Evolutionary conservation across 2,888 invertebrate genomes (phyloP).

Genomic region (Andrena bicolor): DNA sequence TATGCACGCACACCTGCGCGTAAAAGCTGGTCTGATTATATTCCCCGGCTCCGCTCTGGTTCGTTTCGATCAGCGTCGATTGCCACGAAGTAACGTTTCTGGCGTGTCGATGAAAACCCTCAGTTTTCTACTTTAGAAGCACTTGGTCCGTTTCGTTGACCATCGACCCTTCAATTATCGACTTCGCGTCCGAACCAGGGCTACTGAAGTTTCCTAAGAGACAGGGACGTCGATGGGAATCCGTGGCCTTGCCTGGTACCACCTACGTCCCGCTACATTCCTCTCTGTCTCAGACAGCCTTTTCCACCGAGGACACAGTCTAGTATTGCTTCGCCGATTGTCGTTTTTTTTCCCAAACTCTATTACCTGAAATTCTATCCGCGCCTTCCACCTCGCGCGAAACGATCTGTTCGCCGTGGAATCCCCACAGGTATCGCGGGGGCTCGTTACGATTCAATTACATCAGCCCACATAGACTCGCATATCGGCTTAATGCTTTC

Average conservation of each 20-base stretch:
- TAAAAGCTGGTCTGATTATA: not conserved
- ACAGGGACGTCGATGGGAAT: not conserved
- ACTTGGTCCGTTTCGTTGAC: conserved; percentile 9
- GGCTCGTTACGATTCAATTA: conserved; percentile 44
- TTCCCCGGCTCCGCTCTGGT: not conserved
- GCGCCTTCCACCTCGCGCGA: conserved; percentile 4
- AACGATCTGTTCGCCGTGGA: conserved; percentile 3
- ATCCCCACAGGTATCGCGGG: conserved; percentile 37
- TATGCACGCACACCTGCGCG: not conserved
- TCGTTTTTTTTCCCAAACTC: not conserved
- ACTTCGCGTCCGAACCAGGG: conserved; percentile 38
- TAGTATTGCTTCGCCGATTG: not conserved
- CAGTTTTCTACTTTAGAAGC: not conserved
- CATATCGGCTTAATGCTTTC: conserved; percentile 41
- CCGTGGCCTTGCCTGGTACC: not conserved
- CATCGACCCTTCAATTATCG: conserved; percentile 52
- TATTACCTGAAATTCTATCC: not conserved
- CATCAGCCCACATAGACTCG: conserved; percentile 13
- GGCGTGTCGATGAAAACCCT: not conserved
- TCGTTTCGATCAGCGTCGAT: not conserved
- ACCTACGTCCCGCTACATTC: too few relatives aligned
- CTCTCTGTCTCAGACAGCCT: too few relatives aligned
- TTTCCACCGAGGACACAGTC: not conserved
- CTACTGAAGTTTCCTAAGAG: conserved; percentile 14
- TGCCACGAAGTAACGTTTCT: not conserved